phyloP scores from a whole-genome alignment of 2,113 vertebrate species.

The Corythaeola cristata region DNA sequence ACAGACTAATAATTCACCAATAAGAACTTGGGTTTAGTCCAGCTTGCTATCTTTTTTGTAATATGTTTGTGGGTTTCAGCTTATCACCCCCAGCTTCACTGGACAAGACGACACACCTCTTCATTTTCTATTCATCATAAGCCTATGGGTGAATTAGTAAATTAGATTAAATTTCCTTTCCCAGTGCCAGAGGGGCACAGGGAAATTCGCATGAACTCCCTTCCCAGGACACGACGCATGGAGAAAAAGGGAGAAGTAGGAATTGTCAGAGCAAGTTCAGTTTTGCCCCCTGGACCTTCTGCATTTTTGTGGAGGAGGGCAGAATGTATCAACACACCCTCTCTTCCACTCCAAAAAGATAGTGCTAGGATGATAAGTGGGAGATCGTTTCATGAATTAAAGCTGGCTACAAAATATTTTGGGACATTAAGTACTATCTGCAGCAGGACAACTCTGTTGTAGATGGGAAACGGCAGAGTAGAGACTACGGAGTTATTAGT shows the following conservation, averaged over 20 bases:
- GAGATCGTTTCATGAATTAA: not conserved
- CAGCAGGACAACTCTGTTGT: not conserved
- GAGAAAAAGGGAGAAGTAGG: constrained; percentile 31
- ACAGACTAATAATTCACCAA: constrained; percentile 66
- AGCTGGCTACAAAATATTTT: not conserved
- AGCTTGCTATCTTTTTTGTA: constrained; percentile 52
- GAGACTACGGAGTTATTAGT: not conserved
- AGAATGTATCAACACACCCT: constrained; percentile 48
- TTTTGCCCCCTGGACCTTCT: constrained; percentile 54
- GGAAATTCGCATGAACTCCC: constrained; percentile 60
- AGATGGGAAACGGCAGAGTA: not conserved
- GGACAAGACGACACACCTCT: constrained; percentile 46
- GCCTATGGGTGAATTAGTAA: constrained; percentile 35
- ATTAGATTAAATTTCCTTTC: constrained; percentile 61
- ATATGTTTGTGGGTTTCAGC: constrained; percentile 53
- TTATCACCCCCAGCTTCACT: constrained; percentile 45
- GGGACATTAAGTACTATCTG: not conserved
- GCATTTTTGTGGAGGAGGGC: constrained; percentile 60
- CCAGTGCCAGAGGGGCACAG: constrained; percentile 60
- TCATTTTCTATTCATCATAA: constrained; percentile 47
- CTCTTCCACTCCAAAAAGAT: constrained; percentile 26
- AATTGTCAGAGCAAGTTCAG: constrained; percentile 60
- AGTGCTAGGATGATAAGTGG: not conserved
- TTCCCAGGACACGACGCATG: not conserved
- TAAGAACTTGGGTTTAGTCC: constrained; percentile 48